Base-by-base conservation (phyloP, 2,888 invertebrate genomes). In the Epistrophe grossulariae region DNA sequence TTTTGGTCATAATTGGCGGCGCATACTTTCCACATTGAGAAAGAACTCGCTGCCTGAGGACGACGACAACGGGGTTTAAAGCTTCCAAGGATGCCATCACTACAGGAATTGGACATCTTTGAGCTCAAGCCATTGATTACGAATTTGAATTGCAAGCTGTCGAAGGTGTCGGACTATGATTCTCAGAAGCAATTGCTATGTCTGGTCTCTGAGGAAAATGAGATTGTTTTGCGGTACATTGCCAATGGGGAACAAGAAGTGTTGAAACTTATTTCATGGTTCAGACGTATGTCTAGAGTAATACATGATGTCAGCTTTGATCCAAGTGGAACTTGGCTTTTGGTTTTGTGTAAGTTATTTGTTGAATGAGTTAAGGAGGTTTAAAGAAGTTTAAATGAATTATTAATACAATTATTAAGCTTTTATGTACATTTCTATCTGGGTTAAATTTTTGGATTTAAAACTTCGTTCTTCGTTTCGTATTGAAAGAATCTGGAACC, bases 291-390 rank as follows among this genome's bases (percentile, higher is more conserved):
- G 68, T 90, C 91, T 59, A 91, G 92, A 62, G 91, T 92, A 15
- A 94, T 96, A 79, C 94, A 95, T 91, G 95, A 95, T 90, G 94
- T 97, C 91, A 97, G 97, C 92, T 97, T 98, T 92, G 97, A 97
- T 93, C 96, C 97, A 1, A 95, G 96, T 81, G 97, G 97, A 74
- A 95, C 90, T 74, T 92, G 92, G 92, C 89, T 93, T 50, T 87
- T 93, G 48, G 93, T 93, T 81, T 89, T 93, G 43, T 93, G 93
- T 93, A 90, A 92, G 93, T 93, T 50, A 92, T 93, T 93, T 48
- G 9, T 50, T 0, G 11, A 50, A n/a, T 45, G 15, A 8, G n/a
- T n/a, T n/a, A n/a, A n/a, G 28, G 52, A 38, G 38, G 9, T 9
- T 35, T 35, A 35, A 24, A 24, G 7, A 8, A 7, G 7, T 35